Base-by-base conservation (phyloP, 2,113 vertebrate species). In the Galeopterus variegatus region DNA sequence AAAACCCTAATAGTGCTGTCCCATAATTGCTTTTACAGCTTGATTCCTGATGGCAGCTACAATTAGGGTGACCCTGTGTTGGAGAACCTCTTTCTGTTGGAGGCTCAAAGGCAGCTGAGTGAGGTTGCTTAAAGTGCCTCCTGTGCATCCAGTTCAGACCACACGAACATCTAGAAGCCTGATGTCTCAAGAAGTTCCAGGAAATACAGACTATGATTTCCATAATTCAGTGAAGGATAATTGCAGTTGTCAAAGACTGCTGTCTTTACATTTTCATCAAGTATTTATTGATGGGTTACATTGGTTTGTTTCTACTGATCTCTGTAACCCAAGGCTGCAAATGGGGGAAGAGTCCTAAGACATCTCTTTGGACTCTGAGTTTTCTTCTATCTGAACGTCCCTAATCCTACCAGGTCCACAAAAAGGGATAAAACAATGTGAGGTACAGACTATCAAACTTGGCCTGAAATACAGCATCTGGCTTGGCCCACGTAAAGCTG, bases 311-410 rank as follows among this genome's bases (percentile, higher is more conserved):
- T 94, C 95, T 84, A 0, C 23, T 24, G 24, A 18, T 75, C 12
- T 82, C n/a, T 26, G 5, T 65, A 85, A 84, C n/a, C 52, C 14
- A 60, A 67, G 73, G 69, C 54, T 75, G 23, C 87, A 73, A 33
- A 23, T 15, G 10, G 48, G 60, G 60, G 21, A 87, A 95, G 56
- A 95, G 45, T 70, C 91, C n/a, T 48, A 65, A 67, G 41, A 58
- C 26, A 41, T 41, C 50, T 93, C 70, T 77, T 36, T 84, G 69
- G 89, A 91, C 86, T 82, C 94, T 75, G 21, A 58, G 8, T 86
- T 89, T 86, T 65, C 52, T 90, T 85, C 62, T 60, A 3, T 88
- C 7, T 54, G 12, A 83, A 65, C 13, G 31, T 41, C 48, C 41
- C 65, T 23, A 14, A 24, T 88, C 77, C 8, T 85, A 33, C 64